These are phyloP conservation scores for Lochmaea capreae DNA, from an alignment of 2,888 invertebrate species.

Conservation along the genomic window DNA sequence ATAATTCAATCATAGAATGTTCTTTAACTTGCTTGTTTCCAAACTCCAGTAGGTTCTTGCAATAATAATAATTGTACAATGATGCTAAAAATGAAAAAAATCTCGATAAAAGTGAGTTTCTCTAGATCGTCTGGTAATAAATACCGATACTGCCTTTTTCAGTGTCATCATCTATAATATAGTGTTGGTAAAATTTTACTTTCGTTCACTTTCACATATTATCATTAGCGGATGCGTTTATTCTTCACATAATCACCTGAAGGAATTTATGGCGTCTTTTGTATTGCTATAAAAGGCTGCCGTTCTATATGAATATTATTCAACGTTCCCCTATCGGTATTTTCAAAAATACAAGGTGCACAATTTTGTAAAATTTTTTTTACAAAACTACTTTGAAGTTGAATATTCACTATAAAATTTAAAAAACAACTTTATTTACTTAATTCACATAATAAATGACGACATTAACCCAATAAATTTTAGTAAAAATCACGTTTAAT, in stretches of 20 bases:
- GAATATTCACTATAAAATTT: not conserved
- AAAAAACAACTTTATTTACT: not conserved
- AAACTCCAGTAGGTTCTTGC: not conserved
- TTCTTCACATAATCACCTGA: constrained; percentile 1
- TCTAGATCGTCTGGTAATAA: not conserved
- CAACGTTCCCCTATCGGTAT: too few relatives aligned
- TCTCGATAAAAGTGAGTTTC: constrained; percentile 13
- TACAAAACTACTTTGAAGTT: too few relatives aligned
- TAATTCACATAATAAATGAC: not conserved
- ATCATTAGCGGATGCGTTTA: not conserved
- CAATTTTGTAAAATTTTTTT: too few relatives aligned
- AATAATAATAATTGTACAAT: not conserved
- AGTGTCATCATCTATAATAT: not conserved
- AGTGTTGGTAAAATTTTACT: constrained; percentile 10
- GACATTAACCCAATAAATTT: not conserved
- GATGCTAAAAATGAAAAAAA: not conserved
- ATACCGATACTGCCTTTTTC: constrained; percentile 3
- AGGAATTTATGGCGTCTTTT: not conserved
- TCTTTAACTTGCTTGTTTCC: too few relatives aligned
- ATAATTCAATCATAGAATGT: too few relatives aligned
- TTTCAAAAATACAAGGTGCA: too few relatives aligned
- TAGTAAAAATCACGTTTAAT: not conserved
- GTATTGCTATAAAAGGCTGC: not conserved
- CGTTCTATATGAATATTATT: not conserved
- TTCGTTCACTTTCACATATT: constrained; percentile 8